phyloP scores from a whole-genome alignment of 2,797 vertebrate genomes.

The Aldrovandia affinis region DNA sequence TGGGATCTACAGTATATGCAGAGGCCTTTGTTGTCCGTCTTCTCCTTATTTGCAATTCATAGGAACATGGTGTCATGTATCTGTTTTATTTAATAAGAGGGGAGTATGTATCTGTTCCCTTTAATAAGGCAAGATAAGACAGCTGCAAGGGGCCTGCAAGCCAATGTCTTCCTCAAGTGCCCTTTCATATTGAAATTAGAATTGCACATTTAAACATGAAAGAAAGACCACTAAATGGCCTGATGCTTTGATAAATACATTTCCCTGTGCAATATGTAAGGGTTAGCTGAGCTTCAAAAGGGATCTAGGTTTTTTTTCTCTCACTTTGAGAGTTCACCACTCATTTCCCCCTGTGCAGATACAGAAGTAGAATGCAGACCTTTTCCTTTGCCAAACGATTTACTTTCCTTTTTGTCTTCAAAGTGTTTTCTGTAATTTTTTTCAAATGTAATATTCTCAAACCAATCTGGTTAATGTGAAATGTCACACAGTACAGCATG shows the following conservation, averaged over 20 bases:
- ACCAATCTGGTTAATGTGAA: neutral
- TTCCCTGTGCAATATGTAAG: slow-evolving; percentile 26
- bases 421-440: neutral
- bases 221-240: slow-evolving; percentile 24
- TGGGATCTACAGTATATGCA: neutral
- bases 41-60: slow-evolving; percentile 33
- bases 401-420: neutral
- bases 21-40: slow-evolving; percentile 24
- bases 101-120: slow-evolving; percentile 41
- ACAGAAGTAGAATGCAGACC: neutral
- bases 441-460: neutral
- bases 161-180: slow-evolving; percentile 27
- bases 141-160: slow-evolving; percentile 21
- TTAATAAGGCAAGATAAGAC: slow-evolving; percentile 34
- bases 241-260: slow-evolving; percentile 43
- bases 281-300: slow-evolving; percentile 46
- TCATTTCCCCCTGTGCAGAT: neutral
- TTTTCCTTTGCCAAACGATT: neutral
- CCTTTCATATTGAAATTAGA: slow-evolving; percentile 49
- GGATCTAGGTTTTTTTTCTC: slow-evolving; percentile 30
- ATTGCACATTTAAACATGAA: slow-evolving; percentile 41
- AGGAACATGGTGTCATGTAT: slow-evolving; percentile 30
- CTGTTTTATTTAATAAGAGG: slow-evolving; percentile 38
- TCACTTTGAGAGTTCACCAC: neutral
- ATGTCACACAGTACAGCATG: neutral